A percentile compares a stretch with the other conserved stretches of the same genome.
phyloP scores from a whole-genome alignment of 2,888 invertebrate species.

The Caenorhabditis japonica region DNA sequence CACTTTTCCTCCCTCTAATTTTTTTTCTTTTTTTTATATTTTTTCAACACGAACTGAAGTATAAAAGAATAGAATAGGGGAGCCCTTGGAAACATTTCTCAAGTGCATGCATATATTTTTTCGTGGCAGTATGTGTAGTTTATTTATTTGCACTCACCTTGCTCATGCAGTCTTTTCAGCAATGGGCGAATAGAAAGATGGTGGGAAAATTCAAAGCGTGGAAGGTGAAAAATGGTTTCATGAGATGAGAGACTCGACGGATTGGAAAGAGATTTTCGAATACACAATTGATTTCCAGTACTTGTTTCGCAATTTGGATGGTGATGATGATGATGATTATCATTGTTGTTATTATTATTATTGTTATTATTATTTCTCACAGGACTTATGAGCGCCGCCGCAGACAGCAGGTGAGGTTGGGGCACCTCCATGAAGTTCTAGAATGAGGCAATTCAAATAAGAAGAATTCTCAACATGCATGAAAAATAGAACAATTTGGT shows the following conservation, averaged over 20 bases:
- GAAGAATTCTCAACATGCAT: constrained; percentile 34
- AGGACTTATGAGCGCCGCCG: constrained; percentile 49
- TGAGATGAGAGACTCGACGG: constrained; percentile 39
- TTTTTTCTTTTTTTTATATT: constrained; percentile 26
- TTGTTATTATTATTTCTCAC: too few relatives aligned
- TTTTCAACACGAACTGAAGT: constrained; percentile 8
- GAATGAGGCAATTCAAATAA: neutral
- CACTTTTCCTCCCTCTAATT: constrained; percentile 2
- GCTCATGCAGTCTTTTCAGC: constrained; percentile 44
- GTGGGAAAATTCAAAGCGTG: constrained; percentile 41
- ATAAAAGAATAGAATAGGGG: neutral
- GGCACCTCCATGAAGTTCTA: constrained; percentile 21
- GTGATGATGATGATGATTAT: too few relatives aligned
- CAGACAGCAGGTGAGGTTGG: constrained; percentile 17
- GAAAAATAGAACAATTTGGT: constrained; percentile 51
- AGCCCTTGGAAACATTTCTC: constrained; percentile 37
- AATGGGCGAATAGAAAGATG: constrained; percentile 42
- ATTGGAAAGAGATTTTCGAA: constrained; percentile 51
- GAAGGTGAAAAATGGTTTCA: constrained; percentile 31
- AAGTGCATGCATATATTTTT: constrained; percentile 1
- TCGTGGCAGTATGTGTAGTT: neutral
- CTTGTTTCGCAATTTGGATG: neutral
- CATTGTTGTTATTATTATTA: too few relatives aligned
- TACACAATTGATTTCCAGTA: constrained; percentile 28
- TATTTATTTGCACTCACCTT: constrained; percentile 27